phyloP scores from a whole-genome alignment of 2,113 vertebrate genomes.

The Muscicapa adusta region DNA sequence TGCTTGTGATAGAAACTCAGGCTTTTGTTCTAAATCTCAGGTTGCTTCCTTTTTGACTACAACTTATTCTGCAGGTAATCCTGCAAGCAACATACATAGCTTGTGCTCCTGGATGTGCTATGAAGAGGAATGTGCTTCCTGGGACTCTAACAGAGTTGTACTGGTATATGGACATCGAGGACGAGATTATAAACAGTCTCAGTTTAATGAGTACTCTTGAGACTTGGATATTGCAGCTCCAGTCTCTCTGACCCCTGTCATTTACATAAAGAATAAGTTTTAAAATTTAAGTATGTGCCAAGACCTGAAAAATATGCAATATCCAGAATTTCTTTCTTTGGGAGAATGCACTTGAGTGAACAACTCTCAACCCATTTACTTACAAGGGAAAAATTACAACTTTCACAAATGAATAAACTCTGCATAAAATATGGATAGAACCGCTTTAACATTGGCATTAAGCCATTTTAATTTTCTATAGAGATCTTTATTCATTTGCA shows the following conservation, averaged over 20 bases:
- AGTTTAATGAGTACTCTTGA: conserved; percentile 51
- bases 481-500: not conserved
- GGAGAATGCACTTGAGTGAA: not conserved
- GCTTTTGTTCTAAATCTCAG: not conserved
- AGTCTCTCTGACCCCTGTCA: not conserved
- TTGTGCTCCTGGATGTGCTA: not conserved
- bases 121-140: not conserved
- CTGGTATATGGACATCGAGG: not conserved
- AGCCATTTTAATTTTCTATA: conserved; percentile 23
- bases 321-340: not conserved
- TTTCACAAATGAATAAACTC: not conserved
- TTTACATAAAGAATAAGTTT: conserved; percentile 20
- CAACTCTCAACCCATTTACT: not conserved
- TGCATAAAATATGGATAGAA: not conserved
- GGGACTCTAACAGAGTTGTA: not conserved
- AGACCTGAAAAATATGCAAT: not conserved
- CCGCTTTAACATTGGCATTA: not conserved
- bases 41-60: not conserved
- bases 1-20: not conserved
- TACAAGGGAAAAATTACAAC: not conserved
- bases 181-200: not conserved
- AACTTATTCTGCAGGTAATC: not conserved
- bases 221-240: not conserved
- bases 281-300: not conserved
- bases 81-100: not conserved